These are phyloP conservation scores for Mirounga angustirostris DNA, from an alignment of 2,113 vertebrate genomes.

Conservation along the genomic window DNA sequence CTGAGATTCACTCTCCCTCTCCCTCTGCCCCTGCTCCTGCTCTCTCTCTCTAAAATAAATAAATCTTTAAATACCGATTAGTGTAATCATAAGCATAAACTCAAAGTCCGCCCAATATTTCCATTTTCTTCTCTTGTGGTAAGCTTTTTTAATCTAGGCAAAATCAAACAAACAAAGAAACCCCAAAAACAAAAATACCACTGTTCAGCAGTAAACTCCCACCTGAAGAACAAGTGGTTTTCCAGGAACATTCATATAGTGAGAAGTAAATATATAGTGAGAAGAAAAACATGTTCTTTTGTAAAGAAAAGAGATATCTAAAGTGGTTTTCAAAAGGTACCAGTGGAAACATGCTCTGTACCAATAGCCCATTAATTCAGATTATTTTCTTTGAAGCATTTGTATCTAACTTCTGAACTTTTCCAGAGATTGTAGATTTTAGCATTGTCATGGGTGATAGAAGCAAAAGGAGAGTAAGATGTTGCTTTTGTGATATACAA, in stretches of 20 bases:
- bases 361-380: neutral
- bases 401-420: neutral
- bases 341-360: neutral
- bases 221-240: neutral
- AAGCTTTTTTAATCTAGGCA: neutral
- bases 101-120: neutral
- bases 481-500: neutral
- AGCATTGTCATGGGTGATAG: neutral
- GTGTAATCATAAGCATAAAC: neutral
- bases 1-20: neutral
- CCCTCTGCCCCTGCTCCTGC: neutral
- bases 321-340: neutral
- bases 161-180: neutral
- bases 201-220: neutral
- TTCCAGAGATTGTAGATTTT: neutral
- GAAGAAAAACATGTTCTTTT: conserved; percentile 9
- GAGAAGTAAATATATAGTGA: neutral
- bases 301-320: neutral
- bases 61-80: neutral
- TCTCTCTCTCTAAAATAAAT: neutral
- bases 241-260: neutral
- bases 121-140: neutral
- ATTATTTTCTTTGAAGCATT: neutral
- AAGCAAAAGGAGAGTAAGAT: neutral
- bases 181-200: neutral